Percentiles rank a stretch among this genome's conserved stretches.
Evolutionary conservation across 2,113 vertebrate genomes (phyloP).

Genomic region (Psittacula cyanocephala): DNA sequence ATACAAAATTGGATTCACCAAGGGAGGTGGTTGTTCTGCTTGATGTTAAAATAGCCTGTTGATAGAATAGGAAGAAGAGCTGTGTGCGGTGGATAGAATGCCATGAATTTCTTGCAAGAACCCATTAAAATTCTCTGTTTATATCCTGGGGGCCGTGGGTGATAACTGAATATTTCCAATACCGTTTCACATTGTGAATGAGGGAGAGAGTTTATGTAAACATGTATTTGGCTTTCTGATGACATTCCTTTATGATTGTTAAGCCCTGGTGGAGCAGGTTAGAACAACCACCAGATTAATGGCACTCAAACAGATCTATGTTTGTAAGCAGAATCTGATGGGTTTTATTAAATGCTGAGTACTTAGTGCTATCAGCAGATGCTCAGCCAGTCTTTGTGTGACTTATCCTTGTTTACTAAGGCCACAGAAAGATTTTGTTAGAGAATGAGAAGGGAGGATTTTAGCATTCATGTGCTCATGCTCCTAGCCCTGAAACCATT

Average conservation of each 20-base stretch:
- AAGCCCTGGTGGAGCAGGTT: neutral
- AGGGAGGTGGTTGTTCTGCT: slow-evolving; percentile 22
- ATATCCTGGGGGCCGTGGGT: neutral
- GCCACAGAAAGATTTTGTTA: neutral
- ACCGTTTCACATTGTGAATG: neutral
- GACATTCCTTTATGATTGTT: neutral
- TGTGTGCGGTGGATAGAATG: neutral
- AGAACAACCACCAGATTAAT: neutral
- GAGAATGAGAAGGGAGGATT: neutral
- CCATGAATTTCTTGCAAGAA: neutral
- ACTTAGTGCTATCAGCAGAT: slow-evolving; percentile 8
- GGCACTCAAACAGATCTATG: neutral
- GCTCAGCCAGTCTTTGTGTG: neutral
- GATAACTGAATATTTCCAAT: neutral
- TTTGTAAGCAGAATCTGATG: neutral
- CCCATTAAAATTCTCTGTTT: neutral
- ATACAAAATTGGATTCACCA: slow-evolving; percentile 56
- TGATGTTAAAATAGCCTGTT: slow-evolving; percentile 46
- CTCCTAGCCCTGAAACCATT: neutral
- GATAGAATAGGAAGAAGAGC: slow-evolving; percentile 1
- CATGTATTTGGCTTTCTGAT: neutral
- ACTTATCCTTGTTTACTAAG: slow-evolving; percentile 15
- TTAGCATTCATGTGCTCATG: neutral
- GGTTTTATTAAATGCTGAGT: neutral
- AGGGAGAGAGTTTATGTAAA: neutral